A percentile compares a stretch with the other conserved stretches of the same genome.
Evolutionary conservation across 2,888 invertebrate genomes (phyloP).

Genomic region (Macaria liturata): DNA sequence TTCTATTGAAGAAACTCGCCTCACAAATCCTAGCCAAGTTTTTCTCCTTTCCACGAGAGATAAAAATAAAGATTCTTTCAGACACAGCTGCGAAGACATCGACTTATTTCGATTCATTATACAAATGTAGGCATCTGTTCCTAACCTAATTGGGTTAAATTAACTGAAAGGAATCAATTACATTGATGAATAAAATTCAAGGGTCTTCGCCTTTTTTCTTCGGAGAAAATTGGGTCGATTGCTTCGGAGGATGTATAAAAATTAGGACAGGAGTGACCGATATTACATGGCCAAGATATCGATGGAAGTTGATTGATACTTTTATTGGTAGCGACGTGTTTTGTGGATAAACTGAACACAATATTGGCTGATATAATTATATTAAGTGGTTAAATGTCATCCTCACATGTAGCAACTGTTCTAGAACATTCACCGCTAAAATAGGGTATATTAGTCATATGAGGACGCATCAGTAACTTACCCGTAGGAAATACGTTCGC

Average conservation of each 20-base stretch:
- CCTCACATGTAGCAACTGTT: no score
- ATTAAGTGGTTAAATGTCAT: no score
- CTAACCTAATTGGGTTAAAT: constrained; percentile 42
- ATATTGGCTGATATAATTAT: no score
- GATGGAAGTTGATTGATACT: no score
- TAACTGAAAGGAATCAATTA: constrained; percentile 30
- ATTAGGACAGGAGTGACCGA: constrained; percentile 5
- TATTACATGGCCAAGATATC: not conserved
- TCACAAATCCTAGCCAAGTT: not conserved
- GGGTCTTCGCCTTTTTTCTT: constrained; percentile 14
- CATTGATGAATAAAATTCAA: constrained; percentile 28
- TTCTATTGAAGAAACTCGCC: constrained; percentile 2
- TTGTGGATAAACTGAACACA: no score
- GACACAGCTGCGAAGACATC: constrained; percentile 28
- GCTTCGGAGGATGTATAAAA: constrained; percentile 10
- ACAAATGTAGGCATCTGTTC: constrained; percentile 46
- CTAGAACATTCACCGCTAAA: no score
- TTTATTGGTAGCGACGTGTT: no score
- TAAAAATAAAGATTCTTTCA: constrained; percentile 13
- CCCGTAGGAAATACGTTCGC: no score
- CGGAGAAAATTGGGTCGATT: constrained; percentile 16
- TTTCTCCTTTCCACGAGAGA: not conserved
- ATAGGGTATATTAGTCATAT: no score
- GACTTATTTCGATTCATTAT: constrained; percentile 49
- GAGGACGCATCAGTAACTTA: no score